Percentiles rank a stretch among this genome's conserved stretches.
Evolutionary conservation across 2,113 vertebrate genomes (phyloP).

Genomic region (Columba janthina): DNA sequence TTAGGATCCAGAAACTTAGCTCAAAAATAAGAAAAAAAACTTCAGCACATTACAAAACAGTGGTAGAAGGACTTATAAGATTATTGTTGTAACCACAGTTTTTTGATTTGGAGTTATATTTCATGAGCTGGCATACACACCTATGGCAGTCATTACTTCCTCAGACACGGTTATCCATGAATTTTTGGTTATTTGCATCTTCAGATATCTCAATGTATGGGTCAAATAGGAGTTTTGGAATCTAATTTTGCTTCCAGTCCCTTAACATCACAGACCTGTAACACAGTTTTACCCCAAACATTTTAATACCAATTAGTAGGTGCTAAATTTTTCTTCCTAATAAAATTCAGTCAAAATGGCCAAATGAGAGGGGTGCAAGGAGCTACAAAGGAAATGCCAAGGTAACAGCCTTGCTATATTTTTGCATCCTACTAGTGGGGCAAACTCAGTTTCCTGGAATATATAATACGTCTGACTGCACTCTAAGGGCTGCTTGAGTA

Average conservation of each 20-base stretch:
- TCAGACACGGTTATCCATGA: neutral
- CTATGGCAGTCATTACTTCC: neutral
- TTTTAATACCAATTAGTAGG: neutral
- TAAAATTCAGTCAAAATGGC: neutral
- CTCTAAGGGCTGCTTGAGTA: neutral
- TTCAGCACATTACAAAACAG: neutral
- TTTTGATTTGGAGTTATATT: neutral
- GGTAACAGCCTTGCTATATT: neutral
- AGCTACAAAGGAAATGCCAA: neutral
- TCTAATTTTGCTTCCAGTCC: neutral
- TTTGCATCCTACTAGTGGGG: neutral
- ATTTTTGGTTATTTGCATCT: neutral
- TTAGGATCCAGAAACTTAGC: conserved; percentile 1
- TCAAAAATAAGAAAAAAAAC: conserved; percentile 13
- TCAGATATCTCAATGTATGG: neutral
- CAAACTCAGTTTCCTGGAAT: neutral
- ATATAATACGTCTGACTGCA: neutral
- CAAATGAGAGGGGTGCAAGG: neutral
- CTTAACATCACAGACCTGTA: neutral
- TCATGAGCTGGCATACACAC: neutral
- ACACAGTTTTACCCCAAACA: neutral
- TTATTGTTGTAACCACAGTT: neutral
- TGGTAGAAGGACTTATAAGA: neutral
- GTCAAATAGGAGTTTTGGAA: neutral
- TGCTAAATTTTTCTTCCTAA: neutral